Conservation (phyloP, 2,797 vertebrate species). For the Lepus townsendii region DNA sequence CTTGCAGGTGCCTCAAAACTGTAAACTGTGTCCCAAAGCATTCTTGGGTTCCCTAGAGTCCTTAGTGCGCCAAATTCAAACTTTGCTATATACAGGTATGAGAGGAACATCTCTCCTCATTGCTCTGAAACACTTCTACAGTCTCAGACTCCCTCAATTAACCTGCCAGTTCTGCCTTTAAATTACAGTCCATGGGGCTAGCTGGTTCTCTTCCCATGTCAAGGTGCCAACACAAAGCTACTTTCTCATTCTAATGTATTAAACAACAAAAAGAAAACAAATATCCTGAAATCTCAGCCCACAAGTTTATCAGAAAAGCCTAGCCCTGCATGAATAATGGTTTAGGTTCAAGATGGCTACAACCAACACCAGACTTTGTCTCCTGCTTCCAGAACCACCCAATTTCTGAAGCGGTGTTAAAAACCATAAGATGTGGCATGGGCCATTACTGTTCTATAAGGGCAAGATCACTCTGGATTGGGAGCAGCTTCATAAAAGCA, state of each 20-base stretch:
- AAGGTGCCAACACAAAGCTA: neutral
- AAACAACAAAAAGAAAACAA: conserved; percentile 46
- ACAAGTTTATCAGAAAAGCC: conserved; percentile 17
- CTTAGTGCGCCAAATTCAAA: neutral
- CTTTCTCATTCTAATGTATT: neutral
- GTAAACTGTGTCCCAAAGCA: neutral
- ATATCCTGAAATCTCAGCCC: neutral
- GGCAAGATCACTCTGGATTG: neutral
- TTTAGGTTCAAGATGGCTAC: conserved; percentile 7
- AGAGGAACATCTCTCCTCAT: neutral
- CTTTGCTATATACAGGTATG: neutral
- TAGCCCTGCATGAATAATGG: neutral
- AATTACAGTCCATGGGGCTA: neutral
- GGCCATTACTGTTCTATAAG: neutral
- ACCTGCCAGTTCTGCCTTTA: neutral
- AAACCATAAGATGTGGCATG: neutral
- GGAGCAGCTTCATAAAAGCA: neutral
- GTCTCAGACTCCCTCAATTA: conserved; percentile 12
- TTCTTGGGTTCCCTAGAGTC: neutral
- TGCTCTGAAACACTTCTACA: conserved; percentile 26
- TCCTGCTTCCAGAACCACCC: neutral
- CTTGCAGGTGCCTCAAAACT: neutral
- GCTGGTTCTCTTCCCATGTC: neutral
- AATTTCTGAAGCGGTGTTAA: conserved; percentile 21
- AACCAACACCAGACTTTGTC: neutral